Evolutionary conservation across 2,888 invertebrate genomes (phyloP).

Genomic region (Adelphocoris suturalis): DNA sequence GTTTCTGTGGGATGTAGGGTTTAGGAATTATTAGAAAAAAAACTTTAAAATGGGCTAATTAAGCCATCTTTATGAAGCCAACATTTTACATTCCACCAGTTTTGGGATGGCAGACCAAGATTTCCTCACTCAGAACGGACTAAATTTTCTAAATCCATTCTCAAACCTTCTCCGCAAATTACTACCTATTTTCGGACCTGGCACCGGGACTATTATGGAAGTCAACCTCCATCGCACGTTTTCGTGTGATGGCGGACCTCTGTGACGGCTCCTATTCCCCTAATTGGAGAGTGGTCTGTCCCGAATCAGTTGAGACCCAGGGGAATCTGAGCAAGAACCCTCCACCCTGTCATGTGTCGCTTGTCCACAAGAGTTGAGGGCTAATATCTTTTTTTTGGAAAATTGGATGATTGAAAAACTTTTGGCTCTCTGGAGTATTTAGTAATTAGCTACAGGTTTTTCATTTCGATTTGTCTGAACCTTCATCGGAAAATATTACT

Average conservation of each 20-base stretch:
- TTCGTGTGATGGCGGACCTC: background rate
- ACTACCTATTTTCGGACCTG: no score
- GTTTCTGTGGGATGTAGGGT: no score
- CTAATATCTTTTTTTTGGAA: slow-evolving; percentile 15
- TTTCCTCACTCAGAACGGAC: no score
- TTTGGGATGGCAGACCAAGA: no score
- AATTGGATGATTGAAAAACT: slow-evolving; percentile 42
- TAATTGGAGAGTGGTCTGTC: slow-evolving; percentile 20
- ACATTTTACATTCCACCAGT: no score
- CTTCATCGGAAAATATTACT: background rate
- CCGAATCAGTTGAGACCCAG: slow-evolving; percentile 10
- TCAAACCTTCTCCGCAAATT: no score
- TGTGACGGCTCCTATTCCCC: slow-evolving; percentile 4
- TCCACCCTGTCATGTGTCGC: slow-evolving; percentile 10
- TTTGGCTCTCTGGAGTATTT: background rate
- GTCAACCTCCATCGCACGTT: slow-evolving; percentile 24
- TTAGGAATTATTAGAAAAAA: no score
- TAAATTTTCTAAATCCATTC: no score
- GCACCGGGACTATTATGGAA: background rate
- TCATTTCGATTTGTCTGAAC: background rate
- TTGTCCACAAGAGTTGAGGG: background rate
- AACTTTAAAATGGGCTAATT: no score
- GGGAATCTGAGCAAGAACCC: slow-evolving; percentile 6
- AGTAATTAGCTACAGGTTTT: background rate
- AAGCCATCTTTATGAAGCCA: no score